Conservation (phyloP, 2,888 invertebrate species). For the Callyntrura sp. region DNA sequence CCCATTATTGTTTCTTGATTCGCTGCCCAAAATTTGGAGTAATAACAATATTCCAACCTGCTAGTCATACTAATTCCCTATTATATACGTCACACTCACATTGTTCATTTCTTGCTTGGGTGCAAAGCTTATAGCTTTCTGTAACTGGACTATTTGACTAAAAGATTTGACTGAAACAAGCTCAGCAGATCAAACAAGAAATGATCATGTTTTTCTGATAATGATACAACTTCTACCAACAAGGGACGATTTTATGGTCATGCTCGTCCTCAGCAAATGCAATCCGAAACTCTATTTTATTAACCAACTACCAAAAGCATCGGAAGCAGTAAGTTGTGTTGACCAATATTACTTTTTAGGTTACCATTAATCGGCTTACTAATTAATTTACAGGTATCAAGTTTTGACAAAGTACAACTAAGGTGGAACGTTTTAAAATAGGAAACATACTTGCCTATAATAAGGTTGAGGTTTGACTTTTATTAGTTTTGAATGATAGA, state of each 20-base stretch:
- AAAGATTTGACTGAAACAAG: slow-evolving; percentile 54
- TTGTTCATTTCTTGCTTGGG: background rate
- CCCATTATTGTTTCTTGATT: slow-evolving; percentile 28
- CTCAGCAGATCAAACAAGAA: slow-evolving; percentile 49
- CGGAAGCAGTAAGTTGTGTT: no score
- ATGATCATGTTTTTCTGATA: slow-evolving; percentile 45
- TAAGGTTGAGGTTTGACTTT: no score
- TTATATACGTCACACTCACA: background rate
- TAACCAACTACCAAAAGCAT: no score
- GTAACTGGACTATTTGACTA: slow-evolving; percentile 15
- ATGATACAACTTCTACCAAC: slow-evolving; percentile 23
- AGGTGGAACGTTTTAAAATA: no score
- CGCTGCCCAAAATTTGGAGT: slow-evolving; percentile 21
- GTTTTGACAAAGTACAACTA: no score
- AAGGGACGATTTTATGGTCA: background rate
- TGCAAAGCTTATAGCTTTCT: background rate
- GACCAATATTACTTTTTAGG: no score
- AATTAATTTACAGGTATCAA: no score
- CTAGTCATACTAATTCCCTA: background rate
- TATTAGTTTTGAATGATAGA: no score
- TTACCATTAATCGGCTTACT: no score
- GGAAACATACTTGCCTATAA: no score
- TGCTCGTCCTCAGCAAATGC: no score
- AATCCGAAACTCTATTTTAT: no score
- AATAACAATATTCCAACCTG: slow-evolving; percentile 41